Percentiles rank a stretch among this genome's conserved stretches.
Evolutionary conservation across 2,888 invertebrate genomes (phyloP).

Genomic region (Dolomedes plantarius): DNA sequence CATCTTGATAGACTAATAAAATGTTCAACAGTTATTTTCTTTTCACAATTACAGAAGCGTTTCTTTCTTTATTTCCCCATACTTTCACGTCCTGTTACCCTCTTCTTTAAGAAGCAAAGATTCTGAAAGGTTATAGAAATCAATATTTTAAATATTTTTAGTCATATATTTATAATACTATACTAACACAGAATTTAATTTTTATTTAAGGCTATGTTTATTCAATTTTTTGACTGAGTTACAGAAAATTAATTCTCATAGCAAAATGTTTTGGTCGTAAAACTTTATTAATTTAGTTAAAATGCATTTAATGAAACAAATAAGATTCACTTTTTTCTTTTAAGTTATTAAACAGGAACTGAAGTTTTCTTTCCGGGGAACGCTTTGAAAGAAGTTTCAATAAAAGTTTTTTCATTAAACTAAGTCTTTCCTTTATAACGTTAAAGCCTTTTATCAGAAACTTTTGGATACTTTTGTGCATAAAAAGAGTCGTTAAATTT

Average conservation of each 20-base stretch:
- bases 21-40: too few relatives aligned
- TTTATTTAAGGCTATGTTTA: not conserved
- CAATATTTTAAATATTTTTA: too few relatives aligned
- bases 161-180: too few relatives aligned
- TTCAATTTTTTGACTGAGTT: too few relatives aligned
- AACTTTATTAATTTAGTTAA: slow-evolving; percentile 16
- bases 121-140: too few relatives aligned
- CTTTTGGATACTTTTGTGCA: slow-evolving; percentile 18
- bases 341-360: not conserved
- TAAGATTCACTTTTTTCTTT: not conserved
- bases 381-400: slow-evolving; percentile 6
- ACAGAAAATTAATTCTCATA: not conserved
- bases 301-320: not conserved
- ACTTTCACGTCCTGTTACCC: too few relatives aligned
- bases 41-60: too few relatives aligned
- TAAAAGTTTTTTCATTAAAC: slow-evolving; percentile 13
- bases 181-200: too few relatives aligned
- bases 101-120: too few relatives aligned
- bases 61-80: too few relatives aligned
- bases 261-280: not conserved
- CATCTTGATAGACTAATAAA: too few relatives aligned
- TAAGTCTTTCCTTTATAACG: slow-evolving; percentile 11
- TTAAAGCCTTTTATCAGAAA: slow-evolving; percentile 12
- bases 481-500: slow-evolving; percentile 16
- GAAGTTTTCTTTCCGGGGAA: not conserved